phyloP scores from a whole-genome alignment of 2,888 invertebrate genomes.

The Notodonta ziczac region DNA sequence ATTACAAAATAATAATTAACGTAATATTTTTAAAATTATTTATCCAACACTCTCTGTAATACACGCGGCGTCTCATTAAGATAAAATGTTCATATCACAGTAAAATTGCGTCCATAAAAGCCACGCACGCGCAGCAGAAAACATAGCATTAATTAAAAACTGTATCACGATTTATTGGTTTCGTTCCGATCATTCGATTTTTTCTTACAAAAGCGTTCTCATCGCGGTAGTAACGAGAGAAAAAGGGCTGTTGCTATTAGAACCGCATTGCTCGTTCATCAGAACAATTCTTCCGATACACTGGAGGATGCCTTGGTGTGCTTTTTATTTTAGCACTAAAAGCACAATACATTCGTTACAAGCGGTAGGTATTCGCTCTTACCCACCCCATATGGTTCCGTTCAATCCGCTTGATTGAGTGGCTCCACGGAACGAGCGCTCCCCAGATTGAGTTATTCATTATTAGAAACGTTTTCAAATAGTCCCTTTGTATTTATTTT shows the following conservation, averaged over 20 bases:
- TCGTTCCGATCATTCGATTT: slow-evolving; percentile 45
- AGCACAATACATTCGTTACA: slow-evolving; percentile 78
- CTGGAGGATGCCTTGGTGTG: slow-evolving; percentile 59
- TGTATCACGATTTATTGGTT: slow-evolving; percentile 37
- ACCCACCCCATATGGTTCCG: slow-evolving; percentile 35
- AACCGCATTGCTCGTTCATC: slow-evolving; percentile 76
- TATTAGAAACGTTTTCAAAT: slow-evolving; percentile 49
- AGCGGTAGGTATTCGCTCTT: slow-evolving; percentile 54
- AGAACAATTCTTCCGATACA: slow-evolving; percentile 69
- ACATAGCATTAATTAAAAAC: slow-evolving; percentile 44
- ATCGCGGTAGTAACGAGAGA: slow-evolving; percentile 48
- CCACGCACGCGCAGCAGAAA: slow-evolving; percentile 26
- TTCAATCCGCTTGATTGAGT: slow-evolving; percentile 71
- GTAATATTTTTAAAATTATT: slow-evolving; percentile 10
- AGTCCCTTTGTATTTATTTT: slow-evolving; percentile 42
- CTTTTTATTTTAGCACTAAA: slow-evolving; percentile 13
- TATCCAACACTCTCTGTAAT: slow-evolving; percentile 12
- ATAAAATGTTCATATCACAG: slow-evolving; percentile 31
- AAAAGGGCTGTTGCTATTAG: slow-evolving; percentile 71
- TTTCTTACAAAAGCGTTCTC: slow-evolving; percentile 59
- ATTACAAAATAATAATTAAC: background rate
- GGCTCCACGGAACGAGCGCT: slow-evolving; percentile 44
- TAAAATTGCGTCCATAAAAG: slow-evolving; percentile 21
- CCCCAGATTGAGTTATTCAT: slow-evolving; percentile 50
- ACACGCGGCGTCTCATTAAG: slow-evolving; percentile 28